Percentiles rank a stretch among this genome's conserved stretches.
Conservation (phyloP, 1,140 invertebrate genomes). For the Delia radicum region DNA sequence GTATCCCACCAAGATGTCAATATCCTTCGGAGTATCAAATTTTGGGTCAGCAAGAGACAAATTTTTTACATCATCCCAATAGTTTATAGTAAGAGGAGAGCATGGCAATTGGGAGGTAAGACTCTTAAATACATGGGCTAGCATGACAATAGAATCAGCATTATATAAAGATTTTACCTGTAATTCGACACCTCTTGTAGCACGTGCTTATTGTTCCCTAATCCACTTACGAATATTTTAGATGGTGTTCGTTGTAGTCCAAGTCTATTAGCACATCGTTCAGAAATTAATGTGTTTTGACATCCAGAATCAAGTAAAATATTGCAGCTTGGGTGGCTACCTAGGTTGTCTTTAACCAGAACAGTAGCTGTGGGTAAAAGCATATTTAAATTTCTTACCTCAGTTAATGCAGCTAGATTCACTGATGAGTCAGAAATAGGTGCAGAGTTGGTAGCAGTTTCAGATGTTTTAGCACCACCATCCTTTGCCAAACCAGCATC, state of each 20-base stretch:
- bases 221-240: not conserved
- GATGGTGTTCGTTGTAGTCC: not conserved
- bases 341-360: not conserved
- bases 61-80: not conserved
- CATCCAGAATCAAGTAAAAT: not conserved
- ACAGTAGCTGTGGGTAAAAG: not conserved
- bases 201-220: not conserved
- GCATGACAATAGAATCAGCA: not conserved
- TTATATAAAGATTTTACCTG: not conserved
- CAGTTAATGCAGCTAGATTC: not conserved
- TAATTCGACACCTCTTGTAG: not conserved
- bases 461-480: too few relatives aligned
- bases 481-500: too few relatives aligned
- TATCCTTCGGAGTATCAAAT: not conserved
- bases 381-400: not conserved
- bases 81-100: not conserved
- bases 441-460: too few relatives aligned
- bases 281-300: not conserved
- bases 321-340: not conserved
- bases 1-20: not conserved
- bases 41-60: not conserved
- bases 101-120: slow-evolving; percentile 12
- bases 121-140: not conserved
- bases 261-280: not conserved
- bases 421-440: too few relatives aligned